phyloP scores from a whole-genome alignment of 2,888 invertebrate species.

The Thereva nobilitata region DNA sequence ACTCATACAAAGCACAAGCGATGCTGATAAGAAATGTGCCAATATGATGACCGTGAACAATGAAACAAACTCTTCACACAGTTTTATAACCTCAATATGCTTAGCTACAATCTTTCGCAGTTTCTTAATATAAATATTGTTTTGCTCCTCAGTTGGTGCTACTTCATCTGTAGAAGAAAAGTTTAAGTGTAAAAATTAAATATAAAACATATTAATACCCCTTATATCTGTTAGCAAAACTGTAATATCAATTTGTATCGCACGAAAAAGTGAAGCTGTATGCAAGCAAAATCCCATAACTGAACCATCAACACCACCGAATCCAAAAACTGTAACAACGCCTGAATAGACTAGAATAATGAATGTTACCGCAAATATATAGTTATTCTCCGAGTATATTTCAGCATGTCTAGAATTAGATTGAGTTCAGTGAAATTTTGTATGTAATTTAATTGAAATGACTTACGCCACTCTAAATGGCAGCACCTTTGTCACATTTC shows the following conservation, averaged over 20 bases:
- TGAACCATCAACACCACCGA: conserved; percentile 53
- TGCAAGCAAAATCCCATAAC: conserved; percentile 53
- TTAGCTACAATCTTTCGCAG: conserved; percentile 26
- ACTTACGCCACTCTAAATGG: conserved; percentile 54
- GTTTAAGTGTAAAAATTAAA: background rate
- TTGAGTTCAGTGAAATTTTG: conserved; percentile 6
- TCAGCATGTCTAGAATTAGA: conserved; percentile 47
- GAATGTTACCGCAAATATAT: conserved; percentile 50
- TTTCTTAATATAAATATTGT: background rate
- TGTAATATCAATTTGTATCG: conserved; percentile 50
- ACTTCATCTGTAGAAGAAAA: background rate
- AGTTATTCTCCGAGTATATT: too few species aligned
- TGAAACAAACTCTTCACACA: conserved; percentile 28
- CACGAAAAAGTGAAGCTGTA: conserved; percentile 49
- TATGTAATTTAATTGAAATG: conserved; percentile 1
- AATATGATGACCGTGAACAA: conserved; percentile 32
- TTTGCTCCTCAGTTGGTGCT: conserved; percentile 1
- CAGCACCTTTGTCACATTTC: conserved; percentile 46
- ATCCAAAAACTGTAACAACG: conserved; percentile 50
- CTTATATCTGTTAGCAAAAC: background rate
- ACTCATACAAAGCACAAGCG: conserved; percentile 35
- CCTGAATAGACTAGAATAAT: conserved; percentile 49
- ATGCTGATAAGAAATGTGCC: conserved; percentile 37
- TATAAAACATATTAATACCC: background rate
- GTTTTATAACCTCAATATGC: conserved; percentile 51